These are phyloP conservation scores for Cetoscarus ocellatus DNA, from an alignment of 2,797 vertebrate species.

Conservation along the genomic window DNA sequence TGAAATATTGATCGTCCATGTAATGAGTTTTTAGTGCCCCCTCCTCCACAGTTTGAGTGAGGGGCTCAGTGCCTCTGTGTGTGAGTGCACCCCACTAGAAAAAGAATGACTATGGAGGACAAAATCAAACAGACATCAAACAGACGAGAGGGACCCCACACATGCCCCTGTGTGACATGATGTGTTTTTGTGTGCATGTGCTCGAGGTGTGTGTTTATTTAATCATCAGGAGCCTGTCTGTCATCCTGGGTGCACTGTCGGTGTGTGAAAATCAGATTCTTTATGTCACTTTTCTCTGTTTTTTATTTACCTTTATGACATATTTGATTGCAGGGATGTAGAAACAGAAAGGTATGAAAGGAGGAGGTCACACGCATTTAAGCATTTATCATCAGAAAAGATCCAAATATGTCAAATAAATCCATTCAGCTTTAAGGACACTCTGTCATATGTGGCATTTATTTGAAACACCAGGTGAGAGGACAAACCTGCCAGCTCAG, in stretches of 20 bases:
- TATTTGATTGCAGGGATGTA: background rate
- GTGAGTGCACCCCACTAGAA: constrained; percentile 40
- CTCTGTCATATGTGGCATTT: constrained; percentile 8
- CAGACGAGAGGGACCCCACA: constrained; percentile 20
- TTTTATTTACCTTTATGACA: background rate
- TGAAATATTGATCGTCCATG: constrained; percentile 83
- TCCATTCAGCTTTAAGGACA: background rate
- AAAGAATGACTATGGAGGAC: constrained; percentile 48
- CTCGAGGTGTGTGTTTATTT: background rate
- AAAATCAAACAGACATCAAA: constrained; percentile 59
- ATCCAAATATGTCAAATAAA: background rate
- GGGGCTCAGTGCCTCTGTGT: constrained; percentile 46
- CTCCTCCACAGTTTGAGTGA: constrained; percentile 74
- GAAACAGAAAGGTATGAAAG: background rate
- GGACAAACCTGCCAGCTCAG: background rate
- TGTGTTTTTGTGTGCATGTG: constrained; percentile 11
- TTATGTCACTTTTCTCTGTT: background rate
- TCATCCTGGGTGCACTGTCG: background rate
- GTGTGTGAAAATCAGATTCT: background rate
- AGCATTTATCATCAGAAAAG: background rate
- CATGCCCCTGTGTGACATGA: background rate
- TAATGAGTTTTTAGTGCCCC: constrained; percentile 84
- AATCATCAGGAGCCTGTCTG: background rate
- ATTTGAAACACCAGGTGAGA: constrained; percentile 25
- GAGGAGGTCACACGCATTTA: background rate